Evolutionary conservation across 1,140 invertebrate species (phyloP).

Genomic region (Aphelinus certus): DNA sequence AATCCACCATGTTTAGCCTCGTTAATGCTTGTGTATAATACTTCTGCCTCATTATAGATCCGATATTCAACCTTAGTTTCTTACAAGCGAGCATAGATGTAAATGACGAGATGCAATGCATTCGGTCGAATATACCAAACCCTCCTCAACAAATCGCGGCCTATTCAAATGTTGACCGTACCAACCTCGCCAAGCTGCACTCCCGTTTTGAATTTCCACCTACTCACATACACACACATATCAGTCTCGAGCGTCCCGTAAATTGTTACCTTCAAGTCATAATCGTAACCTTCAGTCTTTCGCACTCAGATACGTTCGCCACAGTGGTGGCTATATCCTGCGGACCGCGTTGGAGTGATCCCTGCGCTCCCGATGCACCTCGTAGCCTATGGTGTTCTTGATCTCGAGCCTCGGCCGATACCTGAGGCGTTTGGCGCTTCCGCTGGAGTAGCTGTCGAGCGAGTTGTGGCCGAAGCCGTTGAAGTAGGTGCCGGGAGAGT

Average conservation of each 20-base stretch:
- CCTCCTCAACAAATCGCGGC: too few species aligned
- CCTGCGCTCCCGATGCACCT: not conserved
- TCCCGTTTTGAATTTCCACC: not conserved
- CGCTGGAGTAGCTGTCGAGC: too few species aligned
- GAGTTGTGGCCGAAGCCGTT: conserved; percentile 1
- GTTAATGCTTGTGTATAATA: too few species aligned
- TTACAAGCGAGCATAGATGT: too few species aligned
- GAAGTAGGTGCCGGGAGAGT: conserved; percentile 25
- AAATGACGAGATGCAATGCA: too few species aligned
- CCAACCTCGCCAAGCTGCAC: too few species aligned
- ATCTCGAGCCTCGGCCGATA: conserved; percentile 16
- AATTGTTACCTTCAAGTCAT: conserved; percentile 11
- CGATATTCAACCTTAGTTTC: too few species aligned
- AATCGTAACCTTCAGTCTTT: not conserved
- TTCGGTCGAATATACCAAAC: too few species aligned
- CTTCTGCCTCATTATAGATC: too few species aligned
- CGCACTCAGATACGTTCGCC: not conserved
- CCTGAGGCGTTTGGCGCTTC: not conserved
- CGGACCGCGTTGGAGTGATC: conserved; percentile 2
- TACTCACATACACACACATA: not conserved
- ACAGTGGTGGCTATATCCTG: not conserved
- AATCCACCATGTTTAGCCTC: too few species aligned
- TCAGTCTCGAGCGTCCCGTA: conserved; percentile 11
- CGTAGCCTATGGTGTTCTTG: conserved; percentile 13
- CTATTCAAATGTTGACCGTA: too few species aligned